Evolutionary conservation across 2,888 invertebrate genomes (phyloP).

Genomic region (Eristalis tenax): DNA sequence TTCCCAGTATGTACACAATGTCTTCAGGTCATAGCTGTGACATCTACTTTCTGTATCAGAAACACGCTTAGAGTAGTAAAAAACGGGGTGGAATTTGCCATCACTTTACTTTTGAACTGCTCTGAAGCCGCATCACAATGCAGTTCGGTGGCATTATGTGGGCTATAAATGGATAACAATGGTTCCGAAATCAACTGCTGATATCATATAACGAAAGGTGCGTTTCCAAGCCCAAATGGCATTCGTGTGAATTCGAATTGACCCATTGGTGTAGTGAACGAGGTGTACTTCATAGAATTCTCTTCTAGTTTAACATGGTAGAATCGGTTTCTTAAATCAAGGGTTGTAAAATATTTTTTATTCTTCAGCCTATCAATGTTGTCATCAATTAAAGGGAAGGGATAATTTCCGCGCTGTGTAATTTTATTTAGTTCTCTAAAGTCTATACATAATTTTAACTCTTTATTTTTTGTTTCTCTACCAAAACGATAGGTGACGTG

Average conservation of each 20-base stretch:
- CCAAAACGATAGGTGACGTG: too few relatives aligned
- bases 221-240: constrained; percentile 30
- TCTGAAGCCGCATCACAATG: constrained; percentile 74
- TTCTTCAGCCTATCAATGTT: constrained; percentile 46
- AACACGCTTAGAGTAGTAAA: constrained; percentile 74
- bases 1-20: constrained; percentile 39
- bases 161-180: too few relatives aligned
- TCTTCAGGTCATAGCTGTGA: constrained; percentile 65
- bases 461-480: too few relatives aligned
- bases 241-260: not conserved
- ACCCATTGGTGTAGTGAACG: not conserved
- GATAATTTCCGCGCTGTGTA: too few relatives aligned
- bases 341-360: constrained; percentile 70
- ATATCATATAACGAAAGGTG: too few relatives aligned
- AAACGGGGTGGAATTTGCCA: constrained; percentile 64
- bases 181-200: not conserved
- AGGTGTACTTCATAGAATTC: not conserved
- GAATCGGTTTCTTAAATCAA: constrained; percentile 54
- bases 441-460: too few relatives aligned
- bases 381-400: constrained; percentile 36
- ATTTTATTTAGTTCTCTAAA: too few relatives aligned
- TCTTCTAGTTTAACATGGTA: constrained; percentile 44
- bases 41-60: constrained; percentile 74
- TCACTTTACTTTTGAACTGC: constrained; percentile 54
- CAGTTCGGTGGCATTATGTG: constrained; percentile 75